phyloP scores from a whole-genome alignment of 2,888 invertebrate genomes.

The Drosophila longiperda region DNA sequence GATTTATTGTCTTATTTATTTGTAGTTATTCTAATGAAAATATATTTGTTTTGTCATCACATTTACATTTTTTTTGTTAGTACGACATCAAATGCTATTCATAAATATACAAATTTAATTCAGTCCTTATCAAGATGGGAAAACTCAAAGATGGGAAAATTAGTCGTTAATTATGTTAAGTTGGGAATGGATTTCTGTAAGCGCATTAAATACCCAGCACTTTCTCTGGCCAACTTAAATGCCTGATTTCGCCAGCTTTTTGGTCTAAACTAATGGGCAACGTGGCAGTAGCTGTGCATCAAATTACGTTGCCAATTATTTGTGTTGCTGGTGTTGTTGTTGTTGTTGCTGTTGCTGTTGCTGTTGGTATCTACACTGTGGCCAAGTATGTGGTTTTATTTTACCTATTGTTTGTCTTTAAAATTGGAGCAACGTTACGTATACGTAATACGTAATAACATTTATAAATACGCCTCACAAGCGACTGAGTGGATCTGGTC shows the following conservation, averaged over 20 bases:
- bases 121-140: neutral
- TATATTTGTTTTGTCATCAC: neutral
- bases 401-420: constrained; percentile 63
- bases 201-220: neutral
- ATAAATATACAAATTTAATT: neutral
- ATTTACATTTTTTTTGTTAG: neutral
- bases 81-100: neutral
- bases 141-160: neutral
- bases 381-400: constrained; percentile 15
- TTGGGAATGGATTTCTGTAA: neutral
- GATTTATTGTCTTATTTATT: neutral
- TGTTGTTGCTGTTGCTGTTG: neutral
- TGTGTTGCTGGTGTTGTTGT: constrained; percentile 15
- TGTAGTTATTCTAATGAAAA: neutral
- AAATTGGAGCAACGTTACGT: constrained; percentile 67
- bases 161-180: neutral
- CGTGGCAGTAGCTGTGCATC: neutral
- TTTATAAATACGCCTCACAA: constrained; percentile 81
- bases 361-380: constrained; percentile 11
- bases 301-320: constrained; percentile 50
- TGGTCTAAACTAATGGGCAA: neutral
- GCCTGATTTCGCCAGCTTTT: neutral
- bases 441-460: constrained; percentile 81
- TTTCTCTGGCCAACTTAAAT: neutral
- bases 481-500: constrained; percentile 24